A percentile compares a stretch with the other conserved stretches of the same genome.
These are phyloP conservation scores for Drosophila arawakana DNA, from an alignment of 1,140 invertebrate species.

Conservation along the genomic window DNA sequence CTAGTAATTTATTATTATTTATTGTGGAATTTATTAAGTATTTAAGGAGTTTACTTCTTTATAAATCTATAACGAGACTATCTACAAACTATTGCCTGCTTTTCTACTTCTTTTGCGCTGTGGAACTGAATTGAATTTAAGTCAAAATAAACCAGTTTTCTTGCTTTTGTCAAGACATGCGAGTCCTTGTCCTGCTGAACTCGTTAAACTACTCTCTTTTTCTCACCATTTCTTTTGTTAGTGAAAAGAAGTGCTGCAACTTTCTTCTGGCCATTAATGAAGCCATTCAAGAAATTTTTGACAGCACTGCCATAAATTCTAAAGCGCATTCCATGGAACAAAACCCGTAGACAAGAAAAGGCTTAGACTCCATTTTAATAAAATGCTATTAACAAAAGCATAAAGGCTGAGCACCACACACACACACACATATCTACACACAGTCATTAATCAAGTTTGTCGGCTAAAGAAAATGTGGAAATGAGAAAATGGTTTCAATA, in stretches of 20 bases:
- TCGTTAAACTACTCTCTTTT: not conserved
- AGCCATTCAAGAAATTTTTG: conserved; percentile 62
- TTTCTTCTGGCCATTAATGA: conserved; percentile 50
- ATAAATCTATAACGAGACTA: not conserved
- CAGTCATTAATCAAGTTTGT: conserved; percentile 73
- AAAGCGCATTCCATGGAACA: not conserved
- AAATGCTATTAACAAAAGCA: conserved; percentile 61
- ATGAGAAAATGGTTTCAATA: conserved; percentile 55
- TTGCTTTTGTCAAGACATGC: not conserved
- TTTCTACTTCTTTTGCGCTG: not conserved
- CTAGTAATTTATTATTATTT: no score
- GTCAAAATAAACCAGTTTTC: not conserved
- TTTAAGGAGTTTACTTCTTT: no score
- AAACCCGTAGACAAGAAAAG: conserved; percentile 56
- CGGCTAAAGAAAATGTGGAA: conserved; percentile 60
- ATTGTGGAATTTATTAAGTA: no score
- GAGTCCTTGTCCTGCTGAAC: not conserved
- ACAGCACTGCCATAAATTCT: conserved; percentile 19
- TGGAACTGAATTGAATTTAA: not conserved
- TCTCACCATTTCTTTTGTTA: conserved; percentile 22
- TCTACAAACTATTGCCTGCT: not conserved
- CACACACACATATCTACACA: not conserved
- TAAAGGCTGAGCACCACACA: conserved; percentile 3
- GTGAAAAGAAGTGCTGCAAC: conserved; percentile 5
- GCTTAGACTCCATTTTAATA: conserved; percentile 30